phyloP scores from a whole-genome alignment of 1,140 invertebrate genomes.

The Hylaeus volcanicus region DNA sequence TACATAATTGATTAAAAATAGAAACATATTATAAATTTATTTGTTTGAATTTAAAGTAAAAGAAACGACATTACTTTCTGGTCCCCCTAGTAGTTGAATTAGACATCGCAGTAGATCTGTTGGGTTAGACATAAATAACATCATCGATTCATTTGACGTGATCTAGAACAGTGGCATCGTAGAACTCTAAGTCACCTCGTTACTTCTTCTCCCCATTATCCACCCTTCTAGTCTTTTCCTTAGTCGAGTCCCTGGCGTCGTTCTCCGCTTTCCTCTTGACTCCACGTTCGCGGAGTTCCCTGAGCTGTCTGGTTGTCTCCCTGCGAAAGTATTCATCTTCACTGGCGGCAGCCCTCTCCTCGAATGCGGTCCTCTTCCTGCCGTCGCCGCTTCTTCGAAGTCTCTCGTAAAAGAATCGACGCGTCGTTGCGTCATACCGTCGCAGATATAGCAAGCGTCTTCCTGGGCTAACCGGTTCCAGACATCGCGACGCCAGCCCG shows the following conservation, averaged over 20 bases:
- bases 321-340: conserved; percentile 73
- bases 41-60: no score
- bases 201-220: neutral
- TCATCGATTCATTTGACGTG: no score
- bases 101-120: no score
- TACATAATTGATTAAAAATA: no score
- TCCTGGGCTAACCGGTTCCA: conserved; percentile 1
- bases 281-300: conserved; percentile 54
- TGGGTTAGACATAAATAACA: no score
- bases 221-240: neutral
- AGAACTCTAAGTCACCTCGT: no score
- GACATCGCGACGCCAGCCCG: conserved; percentile 3
- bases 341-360: conserved; percentile 67
- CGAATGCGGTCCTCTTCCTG: conserved; percentile 71
- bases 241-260: neutral
- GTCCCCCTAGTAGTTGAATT: no score
- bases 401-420: conserved; percentile 57
- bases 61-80: no score
- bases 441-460: neutral
- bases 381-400: conserved; percentile 67
- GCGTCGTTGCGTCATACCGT: no score
- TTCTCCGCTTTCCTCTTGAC: conserved; percentile 20
- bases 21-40: no score
- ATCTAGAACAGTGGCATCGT: no score
- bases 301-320: conserved; percentile 68